Evolutionary conservation across 2,797 vertebrate species (phyloP).

Genomic region (Emys orbicularis): DNA sequence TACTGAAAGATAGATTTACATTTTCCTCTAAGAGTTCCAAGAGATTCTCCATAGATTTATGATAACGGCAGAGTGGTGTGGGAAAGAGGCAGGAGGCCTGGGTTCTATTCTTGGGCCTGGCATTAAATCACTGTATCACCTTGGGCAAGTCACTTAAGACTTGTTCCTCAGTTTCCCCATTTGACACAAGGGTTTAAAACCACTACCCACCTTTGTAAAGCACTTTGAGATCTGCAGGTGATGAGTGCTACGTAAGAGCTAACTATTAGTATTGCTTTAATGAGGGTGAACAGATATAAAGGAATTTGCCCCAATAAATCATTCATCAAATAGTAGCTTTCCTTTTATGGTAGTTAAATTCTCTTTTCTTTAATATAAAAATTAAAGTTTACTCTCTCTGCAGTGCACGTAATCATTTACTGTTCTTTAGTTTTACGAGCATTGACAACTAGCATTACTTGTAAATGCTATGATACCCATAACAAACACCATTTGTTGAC

Average conservation of each 20-base stretch:
- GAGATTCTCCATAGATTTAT: neutral
- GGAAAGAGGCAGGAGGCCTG: rapidly evolving
- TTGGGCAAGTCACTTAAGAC: neutral
- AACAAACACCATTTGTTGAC: rapidly evolving
- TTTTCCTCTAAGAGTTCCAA: neutral
- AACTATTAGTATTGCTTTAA: neutral
- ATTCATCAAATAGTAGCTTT: neutral
- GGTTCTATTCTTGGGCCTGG: neutral
- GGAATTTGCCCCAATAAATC: slow-evolving; percentile 30
- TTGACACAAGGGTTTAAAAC: rapidly evolving
- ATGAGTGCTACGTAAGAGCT: neutral
- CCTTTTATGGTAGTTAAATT: neutral
- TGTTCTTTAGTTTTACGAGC: neutral
- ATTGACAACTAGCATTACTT: neutral
- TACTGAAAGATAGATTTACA: slow-evolving; percentile 1
- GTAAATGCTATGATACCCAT: neutral
- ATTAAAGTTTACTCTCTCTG: neutral
- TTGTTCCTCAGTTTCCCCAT: neutral
- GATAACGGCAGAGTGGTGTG: neutral
- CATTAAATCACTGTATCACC: rapidly evolving
- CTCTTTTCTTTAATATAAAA: neutral
- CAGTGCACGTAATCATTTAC: neutral
- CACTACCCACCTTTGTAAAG: neutral
- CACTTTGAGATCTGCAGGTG: rapidly evolving
- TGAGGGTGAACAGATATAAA: slow-evolving; percentile 9